These are phyloP conservation scores for Cataglyphis rosenhaueri DNA, from an alignment of 2,888 invertebrate species.

Conservation along the genomic window DNA sequence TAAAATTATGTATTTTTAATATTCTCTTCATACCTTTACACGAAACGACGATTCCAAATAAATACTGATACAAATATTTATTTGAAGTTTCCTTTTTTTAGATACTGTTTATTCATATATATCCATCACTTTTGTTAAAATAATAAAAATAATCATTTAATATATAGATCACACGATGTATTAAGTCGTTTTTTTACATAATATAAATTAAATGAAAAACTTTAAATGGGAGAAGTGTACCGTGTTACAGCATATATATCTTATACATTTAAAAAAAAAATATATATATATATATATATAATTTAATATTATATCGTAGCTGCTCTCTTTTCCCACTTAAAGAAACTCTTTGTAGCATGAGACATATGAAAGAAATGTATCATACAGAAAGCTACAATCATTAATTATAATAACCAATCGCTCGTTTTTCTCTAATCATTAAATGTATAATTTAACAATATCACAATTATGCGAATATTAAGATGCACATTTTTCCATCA, in stretches of 20 bases:
- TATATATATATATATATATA: slow-evolving; percentile 22
- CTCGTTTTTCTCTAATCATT: slow-evolving; percentile 61
- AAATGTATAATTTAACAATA: slow-evolving; percentile 70
- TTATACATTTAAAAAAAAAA: slow-evolving; percentile 61
- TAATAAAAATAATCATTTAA: slow-evolving; percentile 78
- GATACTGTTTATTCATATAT: slow-evolving; percentile 71
- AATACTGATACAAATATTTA: slow-evolving; percentile 61
- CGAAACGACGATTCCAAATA: slow-evolving; percentile 62
- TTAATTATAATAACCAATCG: slow-evolving; percentile 50
- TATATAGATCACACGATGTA: slow-evolving; percentile 65
- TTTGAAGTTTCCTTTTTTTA: slow-evolving; percentile 48
- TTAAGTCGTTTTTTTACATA: slow-evolving; percentile 67
- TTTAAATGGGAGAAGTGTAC: slow-evolving; percentile 62
- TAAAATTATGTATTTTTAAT: slow-evolving; percentile 59
- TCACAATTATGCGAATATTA: slow-evolving; percentile 71
- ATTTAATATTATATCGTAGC: slow-evolving; percentile 46
- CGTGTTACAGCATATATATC: slow-evolving; percentile 35
- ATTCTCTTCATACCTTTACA: slow-evolving; percentile 67
- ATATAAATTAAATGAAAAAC: slow-evolving; percentile 65
- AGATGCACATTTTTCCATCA: slow-evolving; percentile 70
- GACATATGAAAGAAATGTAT: slow-evolving; percentile 58
- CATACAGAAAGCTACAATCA: slow-evolving; percentile 61
- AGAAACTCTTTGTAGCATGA: slow-evolving; percentile 49
- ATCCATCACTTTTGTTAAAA: slow-evolving; percentile 72
- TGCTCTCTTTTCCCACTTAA: slow-evolving; percentile 59